Base-by-base conservation (phyloP, 2,113 vertebrate genomes). In the Channa maculata region DNA sequence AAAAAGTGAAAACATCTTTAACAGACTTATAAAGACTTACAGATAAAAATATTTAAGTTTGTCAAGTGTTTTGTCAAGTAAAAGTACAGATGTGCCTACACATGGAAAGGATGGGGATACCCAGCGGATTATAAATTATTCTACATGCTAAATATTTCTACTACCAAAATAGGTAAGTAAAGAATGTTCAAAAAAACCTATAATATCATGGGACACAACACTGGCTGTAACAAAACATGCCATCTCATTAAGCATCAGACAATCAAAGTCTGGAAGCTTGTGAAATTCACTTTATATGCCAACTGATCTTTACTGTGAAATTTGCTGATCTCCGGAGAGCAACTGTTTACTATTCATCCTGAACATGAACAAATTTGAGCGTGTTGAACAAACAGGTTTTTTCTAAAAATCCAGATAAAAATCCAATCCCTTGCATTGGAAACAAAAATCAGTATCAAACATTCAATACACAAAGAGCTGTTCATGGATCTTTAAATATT, bases 21-120 rank as follows among this genome's bases (percentile, higher is more conserved):
- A 92, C 89, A 91, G 89, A 93, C 87, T 92, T 91, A 94, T 94
- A 94, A 95, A 93, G 82, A 92, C 84, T 86, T 91, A 85, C 87
- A 90, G 74, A 86, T 87, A 75, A n/a, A 67, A 82, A 54, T 36
- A 15, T 61, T 67, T 51, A 61, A 43, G 83, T 73, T 72, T 80
- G 73, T 61, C 73, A 80, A 71, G 70, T 84, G 73, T 87, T 85
- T 85, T 80, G 37, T 82, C 54, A 43, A 73, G 9, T 72, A 13
- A 12, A 45, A 53, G 3, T 65, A 34, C 34, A 58, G 49, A 65
- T 75, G 45, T 64, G 43, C 55, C 63, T 49, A 36, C 50, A 24
- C 34, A 53, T 52, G 53, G 24, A 72, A 64, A 65, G 11, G 60
- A 50, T 61, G 61, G 65, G 13, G 15, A 59, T 71, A 50, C 79